Evolutionary conservation across 2,797 vertebrate species (phyloP).

Genomic region (Enoplosus armatus): DNA sequence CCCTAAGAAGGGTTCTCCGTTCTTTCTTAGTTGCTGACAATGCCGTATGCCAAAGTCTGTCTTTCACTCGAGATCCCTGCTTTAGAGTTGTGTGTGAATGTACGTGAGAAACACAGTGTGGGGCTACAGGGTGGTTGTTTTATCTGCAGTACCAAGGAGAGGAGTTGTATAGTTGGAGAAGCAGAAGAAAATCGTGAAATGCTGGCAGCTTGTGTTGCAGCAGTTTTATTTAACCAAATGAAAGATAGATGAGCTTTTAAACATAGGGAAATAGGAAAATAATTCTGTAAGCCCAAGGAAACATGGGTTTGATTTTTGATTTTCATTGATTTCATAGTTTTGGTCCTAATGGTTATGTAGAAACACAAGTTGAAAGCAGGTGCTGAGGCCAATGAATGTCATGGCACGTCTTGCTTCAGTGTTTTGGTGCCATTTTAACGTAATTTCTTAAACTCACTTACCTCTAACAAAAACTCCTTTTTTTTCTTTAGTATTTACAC

Average conservation of each 20-base stretch:
- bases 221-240: conserved; percentile 37
- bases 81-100: conserved; percentile 38
- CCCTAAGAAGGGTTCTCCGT: conserved; percentile 19
- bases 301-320: not conserved
- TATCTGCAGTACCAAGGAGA: conserved; percentile 21
- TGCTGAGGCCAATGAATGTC: conserved; percentile 21
- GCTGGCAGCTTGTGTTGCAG: conserved; percentile 24
- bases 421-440: conserved; percentile 1
- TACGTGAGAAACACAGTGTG: conserved; percentile 36
- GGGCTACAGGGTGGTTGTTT: conserved; percentile 32
- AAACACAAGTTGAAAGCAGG: conserved; percentile 17
- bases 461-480: not conserved
- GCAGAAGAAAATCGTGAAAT: conserved; percentile 23
- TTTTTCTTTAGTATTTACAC: conserved; percentile 30
- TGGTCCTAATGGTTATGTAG: not conserved
- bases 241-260: conserved; percentile 34
- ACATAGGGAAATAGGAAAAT: conserved; percentile 36
- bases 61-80: conserved; percentile 26
- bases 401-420: conserved; percentile 51
- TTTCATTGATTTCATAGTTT: not conserved
- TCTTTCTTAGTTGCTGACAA: conserved; percentile 32
- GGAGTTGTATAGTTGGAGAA: conserved; percentile 29
- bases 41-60: conserved; percentile 32
- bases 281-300: conserved; percentile 11
- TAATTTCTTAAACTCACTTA: not conserved